Base-by-base conservation (phyloP, 2,888 invertebrate species). In the Gastracanthus pulcherrimus region DNA sequence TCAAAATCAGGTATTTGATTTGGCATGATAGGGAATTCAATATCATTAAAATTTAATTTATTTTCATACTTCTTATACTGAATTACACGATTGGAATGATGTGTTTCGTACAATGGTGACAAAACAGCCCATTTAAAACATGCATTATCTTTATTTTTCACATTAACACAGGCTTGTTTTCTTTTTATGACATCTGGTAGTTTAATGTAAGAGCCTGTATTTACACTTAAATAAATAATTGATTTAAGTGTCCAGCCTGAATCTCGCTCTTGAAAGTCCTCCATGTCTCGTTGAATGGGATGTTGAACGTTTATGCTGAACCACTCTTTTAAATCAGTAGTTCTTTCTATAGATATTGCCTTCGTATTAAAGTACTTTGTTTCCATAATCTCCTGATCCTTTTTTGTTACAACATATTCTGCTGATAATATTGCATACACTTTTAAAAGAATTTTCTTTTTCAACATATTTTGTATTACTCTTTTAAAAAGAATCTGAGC, bases 71-170 rank as follows among this genome's bases (percentile, higher is more conserved):
- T 48, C 51, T 80, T 79, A 79, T 85, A 85, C 11, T 77, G 75
- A 19, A 83, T 71, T 34, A 76, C 67, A 5, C 82, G 77, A 23
- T 82, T 7, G 7, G 71, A 26, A 83, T 55, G 11, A 23, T 34
- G 3, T 19, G 7, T 70, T 0, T 85, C 84, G 82, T 84, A 69
- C n/a, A 88, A 48, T 9, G 85, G 85, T 2, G 86, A 85, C 7
- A 85, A 66, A 31, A 87, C 70, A 4, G 85, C 82, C 86, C 87
- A 87, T 48, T 84, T 83, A 58, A 87, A 87, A 45, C 87, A 88
- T 69, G 80, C 83, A 29, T 81, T 55, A 81, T 86, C 87, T 7
- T 76, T 23, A 67, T 85, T 87, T 72, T 82, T 45, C 2, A 87
- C 82, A 79, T 87, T 88, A 3, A 88, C 66, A 31, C 84, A 83